Evolutionary conservation across 2,797 vertebrate genomes (phyloP).

Genomic region (Enteromius argenteus): DNA sequence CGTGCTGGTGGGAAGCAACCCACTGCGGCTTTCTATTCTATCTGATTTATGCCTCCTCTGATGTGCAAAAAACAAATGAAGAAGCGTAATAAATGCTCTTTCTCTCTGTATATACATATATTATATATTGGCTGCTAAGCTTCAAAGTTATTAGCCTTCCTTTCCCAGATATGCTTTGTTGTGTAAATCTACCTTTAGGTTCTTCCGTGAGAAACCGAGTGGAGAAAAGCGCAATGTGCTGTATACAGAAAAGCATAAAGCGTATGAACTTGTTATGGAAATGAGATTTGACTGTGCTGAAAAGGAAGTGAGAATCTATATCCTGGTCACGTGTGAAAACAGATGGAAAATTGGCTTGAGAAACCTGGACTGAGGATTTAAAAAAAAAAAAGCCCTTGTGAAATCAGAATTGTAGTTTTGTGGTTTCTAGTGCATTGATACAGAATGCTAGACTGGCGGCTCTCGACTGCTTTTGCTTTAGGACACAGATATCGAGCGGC

Average conservation of each 20-base stretch:
- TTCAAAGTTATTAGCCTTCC: conserved; percentile 20
- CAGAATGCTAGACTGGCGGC: neutral
- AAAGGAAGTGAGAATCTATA: neutral
- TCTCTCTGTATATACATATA: neutral
- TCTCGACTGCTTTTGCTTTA: neutral
- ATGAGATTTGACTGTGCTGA: neutral
- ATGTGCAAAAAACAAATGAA: conserved; percentile 45
- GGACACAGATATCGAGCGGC: neutral
- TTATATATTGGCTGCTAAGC: neutral
- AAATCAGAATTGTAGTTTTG: neutral
- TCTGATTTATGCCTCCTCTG: conserved; percentile 50
- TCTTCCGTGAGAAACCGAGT: conserved; percentile 6
- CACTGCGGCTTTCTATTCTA: conserved; percentile 54
- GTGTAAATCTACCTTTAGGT: conserved; percentile 9
- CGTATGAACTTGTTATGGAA: neutral
- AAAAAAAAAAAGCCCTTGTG: neutral
- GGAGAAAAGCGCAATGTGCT: neutral
- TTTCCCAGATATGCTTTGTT: neutral
- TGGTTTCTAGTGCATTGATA: neutral
- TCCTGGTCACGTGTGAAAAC: neutral
- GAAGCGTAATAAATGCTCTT: conserved; percentile 11
- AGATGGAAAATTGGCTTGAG: neutral
- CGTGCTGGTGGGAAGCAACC: neutral
- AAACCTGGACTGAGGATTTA: neutral
- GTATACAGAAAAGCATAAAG: neutral